Percentiles rank a stretch among this genome's conserved stretches.
These are phyloP conservation scores for Caenorhabditis wallacei DNA, from an alignment of 2,888 invertebrate species.

Conservation along the genomic window DNA sequence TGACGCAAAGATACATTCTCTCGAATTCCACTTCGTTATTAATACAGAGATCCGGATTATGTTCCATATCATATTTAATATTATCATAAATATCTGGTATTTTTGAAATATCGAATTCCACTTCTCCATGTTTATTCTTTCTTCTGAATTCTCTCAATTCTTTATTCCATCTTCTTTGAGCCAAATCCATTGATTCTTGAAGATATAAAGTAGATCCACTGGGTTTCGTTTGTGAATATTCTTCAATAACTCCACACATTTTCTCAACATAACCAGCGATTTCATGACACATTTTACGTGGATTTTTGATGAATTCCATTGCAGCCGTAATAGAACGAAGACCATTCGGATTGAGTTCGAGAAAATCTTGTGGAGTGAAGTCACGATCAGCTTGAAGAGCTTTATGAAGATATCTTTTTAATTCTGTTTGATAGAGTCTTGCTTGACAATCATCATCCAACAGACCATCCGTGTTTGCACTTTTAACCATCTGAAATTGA, in stretches of 20 bases:
- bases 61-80: constrained; percentile 95
- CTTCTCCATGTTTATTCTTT: constrained; percentile 86
- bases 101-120: constrained; percentile 94
- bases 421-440: constrained; percentile 80
- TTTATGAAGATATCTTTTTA: constrained; percentile 82
- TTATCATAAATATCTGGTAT: constrained; percentile 99
- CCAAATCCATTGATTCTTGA: constrained; percentile 98
- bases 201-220: constrained; percentile 89
- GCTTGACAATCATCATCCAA: constrained; percentile 96
- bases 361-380: constrained; percentile 86
- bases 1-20: constrained; percentile 91
- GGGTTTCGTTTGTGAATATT: constrained; percentile 75
- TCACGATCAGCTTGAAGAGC: constrained; percentile 81
- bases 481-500: constrained; percentile 87
- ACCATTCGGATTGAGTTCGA: constrained; percentile 88
- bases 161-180: constrained; percentile 89
- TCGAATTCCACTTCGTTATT: constrained; percentile 85
- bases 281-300: constrained; percentile 93
- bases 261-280: constrained; percentile 85
- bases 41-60: constrained; percentile 90
- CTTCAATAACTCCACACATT: constrained; percentile 86
- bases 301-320: constrained; percentile 92
- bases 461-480: constrained; percentile 93
- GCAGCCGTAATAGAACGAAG: constrained; percentile 89
- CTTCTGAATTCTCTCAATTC: constrained; percentile 91